Evolutionary conservation across 1,140 invertebrate species (phyloP), one percentile per base, ranked within the genome.

Genomic region (Bombus consobrinus): DNA sequence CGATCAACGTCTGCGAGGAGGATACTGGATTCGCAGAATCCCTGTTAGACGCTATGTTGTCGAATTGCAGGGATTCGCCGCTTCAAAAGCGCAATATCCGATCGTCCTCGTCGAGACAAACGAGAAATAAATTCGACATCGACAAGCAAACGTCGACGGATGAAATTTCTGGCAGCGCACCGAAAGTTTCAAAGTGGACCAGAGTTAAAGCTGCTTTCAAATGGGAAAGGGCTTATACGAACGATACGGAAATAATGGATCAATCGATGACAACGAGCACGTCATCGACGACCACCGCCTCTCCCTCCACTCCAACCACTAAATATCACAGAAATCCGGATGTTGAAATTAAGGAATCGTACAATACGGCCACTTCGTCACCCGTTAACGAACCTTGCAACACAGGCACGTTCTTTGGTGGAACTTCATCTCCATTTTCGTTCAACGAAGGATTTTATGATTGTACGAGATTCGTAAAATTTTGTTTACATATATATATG

Each of bases 201-300:
- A 97, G 97, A 93, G 97, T 98, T 15, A 98, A 98, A 94, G 97
- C 97, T 37, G 97, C 97, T 22, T 97, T 98, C 87, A 97, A 97
- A 90, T 98, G 96, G 97, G 97, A 97, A 89, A 96, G 95, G n/a
- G 96, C 96, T 12, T 96, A 95, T 83, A 95, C 95, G 12, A 91
- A 87, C 43, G 90, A 90, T 25, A 25, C 79, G 15, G 47, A 71
- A 82, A 22, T 32, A 10, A 13, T 15, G 81, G 86, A 75, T 72
- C 66, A 41, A 39, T 64, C 68, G 76, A 68, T 37, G 59, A 43
- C 95, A 39, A 83, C 93, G 75, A 93, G 12, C 12, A 28, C 39
- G 8, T 9, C 71, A 18, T 15, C 94, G 13, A 87, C 94, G 4
- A 95, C 68, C 4, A 47, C 39, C 5, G 2, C 1, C 6, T 22